A percentile compares a stretch with the other conserved stretches of the same genome.
These are phyloP conservation scores for Balearica regulorum DNA, from an alignment of 2,797 vertebrate genomes.

Conservation along the genomic window DNA sequence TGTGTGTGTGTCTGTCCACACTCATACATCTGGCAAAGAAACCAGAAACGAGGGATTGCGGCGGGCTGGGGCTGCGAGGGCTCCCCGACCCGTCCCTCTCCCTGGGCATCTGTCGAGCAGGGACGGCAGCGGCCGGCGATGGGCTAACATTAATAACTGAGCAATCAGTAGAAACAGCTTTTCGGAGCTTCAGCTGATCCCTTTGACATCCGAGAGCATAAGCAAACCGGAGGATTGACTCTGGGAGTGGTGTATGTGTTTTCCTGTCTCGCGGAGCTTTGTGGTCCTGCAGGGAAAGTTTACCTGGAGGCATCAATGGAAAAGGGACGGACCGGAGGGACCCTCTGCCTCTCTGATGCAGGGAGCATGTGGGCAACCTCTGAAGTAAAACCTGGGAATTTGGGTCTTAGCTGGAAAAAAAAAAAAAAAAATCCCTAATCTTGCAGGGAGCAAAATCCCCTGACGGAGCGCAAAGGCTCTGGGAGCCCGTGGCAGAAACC, in stretches of 20 bases:
- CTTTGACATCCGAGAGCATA: not conserved
- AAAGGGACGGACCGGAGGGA: rapidly evolving
- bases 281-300: not conserved
- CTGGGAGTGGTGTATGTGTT: rapidly evolving
- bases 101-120: not conserved
- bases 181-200: not conserved
- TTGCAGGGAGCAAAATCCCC: not conserved
- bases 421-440: not conserved
- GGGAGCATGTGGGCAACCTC: rapidly evolving
- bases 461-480: not conserved
- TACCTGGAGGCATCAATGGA: rapidly evolving
- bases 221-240: rapidly evolving
- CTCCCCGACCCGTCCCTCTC: not conserved
- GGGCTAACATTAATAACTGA: rapidly evolving
- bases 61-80: not conserved
- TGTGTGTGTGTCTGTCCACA: not conserved
- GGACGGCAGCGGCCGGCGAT: not conserved
- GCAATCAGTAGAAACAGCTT: rapidly evolving
- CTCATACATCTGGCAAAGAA: not conserved
- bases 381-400: not conserved
- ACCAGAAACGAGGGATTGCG: not conserved
- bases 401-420: not conserved
- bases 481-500: not conserved
- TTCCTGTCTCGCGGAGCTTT: not conserved
- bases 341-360: rapidly evolving